phyloP scores from a whole-genome alignment of 2,888 invertebrate species.

The Teleogryllus oceanicus region DNA sequence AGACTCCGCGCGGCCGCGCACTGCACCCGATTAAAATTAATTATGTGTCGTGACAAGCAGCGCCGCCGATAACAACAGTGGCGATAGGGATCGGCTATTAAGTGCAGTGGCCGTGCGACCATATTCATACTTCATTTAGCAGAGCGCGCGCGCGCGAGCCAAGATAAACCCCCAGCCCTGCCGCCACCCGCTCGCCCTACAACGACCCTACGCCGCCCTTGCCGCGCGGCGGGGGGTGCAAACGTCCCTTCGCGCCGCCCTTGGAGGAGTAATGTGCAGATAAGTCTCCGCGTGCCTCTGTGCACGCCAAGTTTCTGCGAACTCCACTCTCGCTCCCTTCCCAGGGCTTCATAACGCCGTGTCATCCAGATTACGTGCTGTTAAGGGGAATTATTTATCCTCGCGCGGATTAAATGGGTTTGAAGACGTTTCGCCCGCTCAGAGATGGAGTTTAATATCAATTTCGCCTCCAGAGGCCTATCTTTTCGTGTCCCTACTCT shows the following conservation, averaged over 20 bases:
- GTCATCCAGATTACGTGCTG: neutral
- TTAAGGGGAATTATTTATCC: conserved; percentile 1
- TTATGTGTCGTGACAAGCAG: conserved; percentile 31
- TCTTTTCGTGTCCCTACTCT: no score
- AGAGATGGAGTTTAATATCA: no score
- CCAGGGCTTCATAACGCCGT: neutral
- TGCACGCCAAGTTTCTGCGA: neutral
- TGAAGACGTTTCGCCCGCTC: neutral
- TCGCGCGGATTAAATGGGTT: neutral
- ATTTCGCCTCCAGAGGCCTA: no score
- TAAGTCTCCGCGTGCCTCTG: neutral
- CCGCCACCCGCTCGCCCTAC: neutral
- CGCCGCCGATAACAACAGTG: conserved; percentile 32
- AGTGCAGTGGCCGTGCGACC: conserved; percentile 30
- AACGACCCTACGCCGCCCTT: neutral
- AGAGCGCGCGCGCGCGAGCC: neutral
- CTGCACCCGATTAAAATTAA: conserved; percentile 35
- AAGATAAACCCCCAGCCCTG: neutral
- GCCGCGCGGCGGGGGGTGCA: neutral
- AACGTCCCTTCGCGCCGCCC: neutral
- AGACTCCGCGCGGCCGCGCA: conserved; percentile 23
- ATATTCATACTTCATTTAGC: conserved; percentile 34
- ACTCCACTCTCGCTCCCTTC: no score
- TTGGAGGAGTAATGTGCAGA: neutral
- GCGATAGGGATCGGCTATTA: conserved; percentile 33